Base-by-base conservation (phyloP, 2,113 vertebrate genomes). In the Salvelinus sp. region DNA sequence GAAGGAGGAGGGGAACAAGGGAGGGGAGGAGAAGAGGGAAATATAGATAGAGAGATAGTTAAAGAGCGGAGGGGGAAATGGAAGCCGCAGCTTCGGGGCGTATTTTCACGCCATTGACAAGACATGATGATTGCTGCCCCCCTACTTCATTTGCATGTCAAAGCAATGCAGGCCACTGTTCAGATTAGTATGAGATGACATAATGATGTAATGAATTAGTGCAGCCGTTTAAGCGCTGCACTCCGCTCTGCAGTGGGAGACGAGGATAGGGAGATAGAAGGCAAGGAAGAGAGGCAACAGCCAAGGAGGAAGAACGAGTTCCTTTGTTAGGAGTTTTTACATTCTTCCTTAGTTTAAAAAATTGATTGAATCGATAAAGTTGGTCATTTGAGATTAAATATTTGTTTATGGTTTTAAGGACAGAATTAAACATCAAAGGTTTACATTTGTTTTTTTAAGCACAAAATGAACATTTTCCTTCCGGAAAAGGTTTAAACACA, bases 121-220 rank as follows among this genome's bases (percentile, higher is more conserved):
- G 94, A 95, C 87, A 93, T 94, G 94, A 96, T 95, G 95, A 96
- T 95, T 95, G 93, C 94, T 93, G 91, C 92, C 91, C 93, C 85
- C 81, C 84, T n/a, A n/a, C n/a, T n/a, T 92, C 93, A 95, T 97
- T 96, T 97, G 94, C 95, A 96, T 97, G 95, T 96, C 94, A 95
- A 95, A 96, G 95, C 94, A 90, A 91, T 82, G 87, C 93, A 94
- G 94, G 93, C 92, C 93, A 93, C 93, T 92, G 93, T 84, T 88
- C 93, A 96, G 95, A 96, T 96, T 95, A 96, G 95, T 93, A 93
- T 92, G 94, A 93, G 95, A 95, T 95, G 95, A 95, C 95, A 96
- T 94, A 95, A 97, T 94, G 94, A 96, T 95, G 95, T 94, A 95
- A 95, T 95, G 95, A 96, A 96, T 96, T 96, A 96, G 96, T 90